phyloP scores from a whole-genome alignment of 2,888 invertebrate genomes.

The Philhelius pedissequus region DNA sequence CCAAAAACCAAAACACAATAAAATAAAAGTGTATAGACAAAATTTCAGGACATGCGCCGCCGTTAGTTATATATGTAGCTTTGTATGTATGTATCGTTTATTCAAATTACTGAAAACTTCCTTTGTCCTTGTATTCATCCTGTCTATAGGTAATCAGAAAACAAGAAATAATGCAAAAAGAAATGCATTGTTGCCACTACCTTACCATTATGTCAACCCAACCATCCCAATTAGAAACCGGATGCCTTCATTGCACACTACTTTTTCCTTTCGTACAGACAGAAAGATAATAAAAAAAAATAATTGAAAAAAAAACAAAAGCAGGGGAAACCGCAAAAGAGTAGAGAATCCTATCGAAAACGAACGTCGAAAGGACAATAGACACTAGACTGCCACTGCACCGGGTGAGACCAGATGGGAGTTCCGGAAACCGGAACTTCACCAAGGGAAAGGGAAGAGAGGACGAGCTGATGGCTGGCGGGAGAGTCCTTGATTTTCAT shows the following conservation, averaged over 20 bases:
- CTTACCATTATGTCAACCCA: not conserved
- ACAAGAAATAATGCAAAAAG: not conserved
- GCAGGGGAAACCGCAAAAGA: constrained; percentile 14
- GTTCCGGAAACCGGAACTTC: constrained; percentile 30
- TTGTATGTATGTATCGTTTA: not conserved
- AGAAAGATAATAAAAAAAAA: constrained; percentile 42
- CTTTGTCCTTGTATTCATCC: constrained; percentile 2
- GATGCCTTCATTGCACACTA: constrained; percentile 6
- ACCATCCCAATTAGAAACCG: not conserved
- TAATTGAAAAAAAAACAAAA: not conserved
- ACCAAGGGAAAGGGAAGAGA: not conserved
- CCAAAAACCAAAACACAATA: not conserved
- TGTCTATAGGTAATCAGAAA: not conserved
- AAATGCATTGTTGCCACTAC: constrained; percentile 6
- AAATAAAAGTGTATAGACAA: not conserved
- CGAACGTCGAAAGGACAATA: constrained; percentile 21
- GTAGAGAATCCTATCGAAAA: constrained; percentile 10
- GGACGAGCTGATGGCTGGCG: constrained; percentile 1
- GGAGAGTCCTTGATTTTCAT: constrained; percentile 62
- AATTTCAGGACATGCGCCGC: constrained; percentile 30
- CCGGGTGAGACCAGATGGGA: not conserved
- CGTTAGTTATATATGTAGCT: not conserved
- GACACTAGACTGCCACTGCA: constrained; percentile 49
- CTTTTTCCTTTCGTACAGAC: constrained; percentile 37
- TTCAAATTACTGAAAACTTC: not conserved